phyloP scores from a whole-genome alignment of 2,888 invertebrate species.

The Melikaiella ostensackeni region DNA sequence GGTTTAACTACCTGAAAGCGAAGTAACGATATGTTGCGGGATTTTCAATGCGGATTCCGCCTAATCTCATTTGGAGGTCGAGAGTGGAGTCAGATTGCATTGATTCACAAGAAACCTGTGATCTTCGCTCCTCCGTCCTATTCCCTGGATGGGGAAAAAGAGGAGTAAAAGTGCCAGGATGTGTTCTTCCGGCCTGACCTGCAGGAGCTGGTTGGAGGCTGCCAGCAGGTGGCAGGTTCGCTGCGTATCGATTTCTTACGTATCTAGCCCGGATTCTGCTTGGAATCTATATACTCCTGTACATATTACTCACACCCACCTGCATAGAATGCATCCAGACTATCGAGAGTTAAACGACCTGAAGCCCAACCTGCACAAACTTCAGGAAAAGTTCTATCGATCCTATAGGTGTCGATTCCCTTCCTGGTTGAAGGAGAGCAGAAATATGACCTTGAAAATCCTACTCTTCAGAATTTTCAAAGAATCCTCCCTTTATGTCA shows the following conservation, averaged over 20 bases:
- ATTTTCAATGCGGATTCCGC: conserved; percentile 4
- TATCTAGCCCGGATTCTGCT: conserved; percentile 71
- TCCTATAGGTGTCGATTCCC: conserved; percentile 40
- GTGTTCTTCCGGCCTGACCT: conserved; percentile 54
- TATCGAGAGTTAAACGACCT: not conserved
- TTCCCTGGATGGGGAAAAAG: conserved; percentile 3
- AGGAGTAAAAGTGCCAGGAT: not conserved
- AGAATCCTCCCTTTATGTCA: too few relatives aligned
- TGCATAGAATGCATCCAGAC: conserved; percentile 10
- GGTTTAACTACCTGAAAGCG: not conserved
- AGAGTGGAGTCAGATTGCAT: not conserved
- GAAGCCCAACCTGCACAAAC: conserved; percentile 4
- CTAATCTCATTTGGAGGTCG: conserved; percentile 17
- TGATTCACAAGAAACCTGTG: conserved; percentile 30
- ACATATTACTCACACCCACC: conserved; percentile 51
- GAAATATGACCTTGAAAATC: conserved; percentile 7
- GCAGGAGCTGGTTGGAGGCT: conserved; percentile 62
- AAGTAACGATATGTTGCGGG: not conserved
- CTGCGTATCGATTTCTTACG: conserved; percentile 74
- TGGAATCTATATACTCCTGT: conserved; percentile 60
- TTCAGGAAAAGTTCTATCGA: conserved; percentile 13
- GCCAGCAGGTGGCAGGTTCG: conserved; percentile 75
- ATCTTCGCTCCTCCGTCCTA: not conserved
- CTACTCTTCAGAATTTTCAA: not conserved
- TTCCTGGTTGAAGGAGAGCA: not conserved